phyloP scores from a whole-genome alignment of 2,113 vertebrate genomes.

The Oreocharis arfaki region DNA sequence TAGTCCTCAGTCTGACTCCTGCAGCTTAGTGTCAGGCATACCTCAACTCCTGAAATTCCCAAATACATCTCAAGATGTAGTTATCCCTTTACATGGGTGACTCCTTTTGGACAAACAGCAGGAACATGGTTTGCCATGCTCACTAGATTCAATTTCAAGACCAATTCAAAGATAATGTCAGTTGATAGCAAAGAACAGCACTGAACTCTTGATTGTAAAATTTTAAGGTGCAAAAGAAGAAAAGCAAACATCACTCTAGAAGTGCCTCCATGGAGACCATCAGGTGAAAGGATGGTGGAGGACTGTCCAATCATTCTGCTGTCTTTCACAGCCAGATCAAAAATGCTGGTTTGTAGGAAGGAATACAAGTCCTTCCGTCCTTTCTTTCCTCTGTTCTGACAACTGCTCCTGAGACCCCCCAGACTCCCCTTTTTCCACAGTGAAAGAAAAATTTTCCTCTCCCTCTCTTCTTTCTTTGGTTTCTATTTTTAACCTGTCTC shows the following conservation, averaged over 20 bases:
- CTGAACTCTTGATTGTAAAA: background rate
- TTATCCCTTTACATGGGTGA: background rate
- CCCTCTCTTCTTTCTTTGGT: background rate
- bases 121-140: background rate
- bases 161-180: background rate
- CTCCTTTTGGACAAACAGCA: background rate
- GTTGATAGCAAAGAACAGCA: background rate
- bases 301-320: background rate
- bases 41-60: background rate
- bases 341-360: background rate
- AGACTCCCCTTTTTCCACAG: background rate
- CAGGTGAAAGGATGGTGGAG: background rate
- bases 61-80: background rate
- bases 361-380: background rate
- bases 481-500: background rate
- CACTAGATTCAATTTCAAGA: background rate
- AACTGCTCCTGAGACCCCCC: background rate
- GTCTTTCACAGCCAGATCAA: background rate
- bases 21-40: background rate
- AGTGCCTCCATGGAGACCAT: background rate
- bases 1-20: background rate
- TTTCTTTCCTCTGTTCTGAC: background rate
- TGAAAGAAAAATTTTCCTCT: background rate
- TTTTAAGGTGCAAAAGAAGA: background rate
- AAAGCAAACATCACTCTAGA: background rate